These are phyloP conservation scores for Stylophora pistillata DNA, from an alignment of 64 coral and sea anemone genomes.

Conservation along the genomic window DNA sequence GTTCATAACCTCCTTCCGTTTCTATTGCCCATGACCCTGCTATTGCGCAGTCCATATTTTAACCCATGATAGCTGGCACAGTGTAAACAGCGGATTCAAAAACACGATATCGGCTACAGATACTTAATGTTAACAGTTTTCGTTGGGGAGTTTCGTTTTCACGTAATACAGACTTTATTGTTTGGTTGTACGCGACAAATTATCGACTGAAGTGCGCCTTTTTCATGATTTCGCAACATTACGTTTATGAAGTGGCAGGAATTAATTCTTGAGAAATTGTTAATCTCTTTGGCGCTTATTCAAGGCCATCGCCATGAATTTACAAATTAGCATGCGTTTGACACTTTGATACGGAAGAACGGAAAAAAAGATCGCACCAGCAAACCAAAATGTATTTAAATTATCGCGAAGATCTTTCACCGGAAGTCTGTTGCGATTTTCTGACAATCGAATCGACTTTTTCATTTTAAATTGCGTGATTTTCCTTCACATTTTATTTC, in stretches of 20 bases:
- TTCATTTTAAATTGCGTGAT: background rate
- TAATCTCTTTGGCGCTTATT: background rate
- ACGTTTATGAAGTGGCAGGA: background rate
- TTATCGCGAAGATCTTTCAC: conserved; percentile 12
- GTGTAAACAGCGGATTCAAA: conserved; percentile 62
- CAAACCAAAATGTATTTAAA: conserved; percentile 33
- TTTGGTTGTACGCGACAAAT: background rate
- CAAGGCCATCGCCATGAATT: conserved; percentile 11
- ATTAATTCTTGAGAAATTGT: background rate
- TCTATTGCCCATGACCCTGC: conserved; percentile 57
- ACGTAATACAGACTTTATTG: background rate
- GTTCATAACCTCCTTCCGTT: conserved; percentile 15
- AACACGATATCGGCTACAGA: background rate
- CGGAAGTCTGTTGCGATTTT: conserved; percentile 41
- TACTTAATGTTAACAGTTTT: background rate
- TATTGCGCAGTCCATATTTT: conserved; percentile 14
- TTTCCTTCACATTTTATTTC: background rate
- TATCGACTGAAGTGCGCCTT: background rate
- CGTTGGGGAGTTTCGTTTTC: background rate
- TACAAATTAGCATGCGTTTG: conserved; percentile 18
- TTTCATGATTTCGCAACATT: background rate
- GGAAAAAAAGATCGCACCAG: background rate
- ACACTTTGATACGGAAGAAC: conserved; percentile 1
- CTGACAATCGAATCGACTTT: conserved; percentile 3
- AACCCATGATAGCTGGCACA: conserved; percentile 50